These are phyloP conservation scores for Hydropotes inermis DNA, from an alignment of 2,113 vertebrate species.

Conservation along the genomic window DNA sequence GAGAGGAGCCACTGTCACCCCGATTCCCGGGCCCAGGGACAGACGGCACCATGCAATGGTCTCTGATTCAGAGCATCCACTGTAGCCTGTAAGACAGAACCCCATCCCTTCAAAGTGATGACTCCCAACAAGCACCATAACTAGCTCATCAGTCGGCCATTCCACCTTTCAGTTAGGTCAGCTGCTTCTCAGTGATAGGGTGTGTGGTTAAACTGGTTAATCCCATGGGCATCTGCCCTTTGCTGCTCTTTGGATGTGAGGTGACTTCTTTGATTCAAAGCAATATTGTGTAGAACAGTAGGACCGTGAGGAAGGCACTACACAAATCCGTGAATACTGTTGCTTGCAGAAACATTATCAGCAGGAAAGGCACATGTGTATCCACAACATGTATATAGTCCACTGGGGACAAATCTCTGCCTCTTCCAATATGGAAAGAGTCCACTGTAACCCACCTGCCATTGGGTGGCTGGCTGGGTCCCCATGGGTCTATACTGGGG, in stretches of 20 bases:
- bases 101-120: background rate
- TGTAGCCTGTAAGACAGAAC: background rate
- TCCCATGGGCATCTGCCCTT: no score
- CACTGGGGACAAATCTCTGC: background rate
- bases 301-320: background rate
- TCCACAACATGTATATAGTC: background rate
- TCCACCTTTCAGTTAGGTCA: background rate
- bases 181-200: background rate
- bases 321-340: fast-evolving
- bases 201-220: background rate
- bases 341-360: background rate
- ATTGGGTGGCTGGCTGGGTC: background rate
- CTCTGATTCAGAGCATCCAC: background rate
- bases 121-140: background rate
- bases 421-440: background rate
- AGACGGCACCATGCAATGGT: background rate
- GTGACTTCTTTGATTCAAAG: background rate
- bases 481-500: background rate
- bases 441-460: background rate
- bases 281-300: no score
- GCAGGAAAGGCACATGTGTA: background rate
- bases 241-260: background rate
- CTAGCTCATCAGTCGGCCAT: no score
- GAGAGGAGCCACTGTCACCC: background rate
- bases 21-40: background rate